phyloP scores from a whole-genome alignment of 2,113 vertebrate genomes.

The Menura novaehollandiae region DNA sequence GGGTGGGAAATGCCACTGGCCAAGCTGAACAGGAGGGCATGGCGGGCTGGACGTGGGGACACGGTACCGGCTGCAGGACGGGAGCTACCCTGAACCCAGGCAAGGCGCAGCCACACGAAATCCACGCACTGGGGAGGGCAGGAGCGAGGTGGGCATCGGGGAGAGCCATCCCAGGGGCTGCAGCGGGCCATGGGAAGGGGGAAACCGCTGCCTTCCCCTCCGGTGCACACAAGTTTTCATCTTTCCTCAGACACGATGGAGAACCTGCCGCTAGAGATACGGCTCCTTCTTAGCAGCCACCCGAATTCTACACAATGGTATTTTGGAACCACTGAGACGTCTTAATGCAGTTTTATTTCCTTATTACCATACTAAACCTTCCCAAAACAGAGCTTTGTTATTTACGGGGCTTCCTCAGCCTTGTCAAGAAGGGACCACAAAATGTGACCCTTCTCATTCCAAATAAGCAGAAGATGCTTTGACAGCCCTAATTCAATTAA shows the following conservation, averaged over 20 bases:
- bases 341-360: not conserved
- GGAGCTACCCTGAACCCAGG: not conserved
- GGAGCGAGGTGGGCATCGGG: not conserved
- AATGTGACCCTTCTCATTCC: not conserved
- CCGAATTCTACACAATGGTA: not conserved
- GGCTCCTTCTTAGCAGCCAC: not conserved
- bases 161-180: not conserved
- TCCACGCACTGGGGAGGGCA: accelerated
- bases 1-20: not conserved
- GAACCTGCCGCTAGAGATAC: not conserved
- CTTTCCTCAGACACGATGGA: not conserved
- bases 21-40: accelerated
- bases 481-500: not conserved
- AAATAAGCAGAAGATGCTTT: not conserved
- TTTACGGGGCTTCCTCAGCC: not conserved
- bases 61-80: accelerated
- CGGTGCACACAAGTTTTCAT: accelerated
- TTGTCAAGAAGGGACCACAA: not conserved
- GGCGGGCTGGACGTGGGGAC: accelerated
- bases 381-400: not conserved
- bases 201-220: accelerated
- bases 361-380: not conserved
- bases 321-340: not conserved
- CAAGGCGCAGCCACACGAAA: not conserved
- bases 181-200: accelerated